phyloP scores from a whole-genome alignment of 2,888 invertebrate genomes.

The Drosophila putrida region DNA sequence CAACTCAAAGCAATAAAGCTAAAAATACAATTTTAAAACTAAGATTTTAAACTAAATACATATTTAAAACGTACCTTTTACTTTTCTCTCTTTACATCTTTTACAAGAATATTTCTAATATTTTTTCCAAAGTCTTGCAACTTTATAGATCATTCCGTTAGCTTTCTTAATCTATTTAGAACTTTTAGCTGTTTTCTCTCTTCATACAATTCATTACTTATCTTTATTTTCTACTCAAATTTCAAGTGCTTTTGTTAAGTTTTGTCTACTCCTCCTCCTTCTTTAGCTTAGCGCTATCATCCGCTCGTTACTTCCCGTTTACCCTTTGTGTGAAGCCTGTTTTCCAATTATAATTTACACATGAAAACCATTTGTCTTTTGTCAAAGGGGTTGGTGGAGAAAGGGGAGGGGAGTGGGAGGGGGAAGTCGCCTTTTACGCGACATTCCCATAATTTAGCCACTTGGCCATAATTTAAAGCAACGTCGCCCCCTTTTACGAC shows the following conservation, averaged over 20 bases:
- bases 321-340: constrained; percentile 31
- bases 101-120: neutral
- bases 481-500: constrained; percentile 35
- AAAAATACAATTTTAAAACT: neutral
- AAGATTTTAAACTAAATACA: neutral
- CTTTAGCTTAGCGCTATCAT: neutral
- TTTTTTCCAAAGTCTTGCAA: neutral
- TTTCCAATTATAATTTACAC: constrained; percentile 79
- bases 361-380: constrained; percentile 74
- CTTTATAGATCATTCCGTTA: neutral
- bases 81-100: neutral
- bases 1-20: too few species aligned
- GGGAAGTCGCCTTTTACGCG: constrained; percentile 54
- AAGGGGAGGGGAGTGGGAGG: neutral
- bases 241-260: constrained; percentile 6
- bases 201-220: neutral
- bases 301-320: constrained; percentile 20
- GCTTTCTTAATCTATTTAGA: constrained; percentile 4
- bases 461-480: constrained; percentile 76
- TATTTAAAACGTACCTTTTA: too few species aligned
- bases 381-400: constrained; percentile 3
- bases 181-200: constrained; percentile 7
- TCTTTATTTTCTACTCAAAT: constrained; percentile 6
- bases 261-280: constrained; percentile 3
- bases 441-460: constrained; percentile 78